phyloP scores from a whole-genome alignment of 1,140 invertebrate genomes.

The Macrobrachium rosenbergii region DNA sequence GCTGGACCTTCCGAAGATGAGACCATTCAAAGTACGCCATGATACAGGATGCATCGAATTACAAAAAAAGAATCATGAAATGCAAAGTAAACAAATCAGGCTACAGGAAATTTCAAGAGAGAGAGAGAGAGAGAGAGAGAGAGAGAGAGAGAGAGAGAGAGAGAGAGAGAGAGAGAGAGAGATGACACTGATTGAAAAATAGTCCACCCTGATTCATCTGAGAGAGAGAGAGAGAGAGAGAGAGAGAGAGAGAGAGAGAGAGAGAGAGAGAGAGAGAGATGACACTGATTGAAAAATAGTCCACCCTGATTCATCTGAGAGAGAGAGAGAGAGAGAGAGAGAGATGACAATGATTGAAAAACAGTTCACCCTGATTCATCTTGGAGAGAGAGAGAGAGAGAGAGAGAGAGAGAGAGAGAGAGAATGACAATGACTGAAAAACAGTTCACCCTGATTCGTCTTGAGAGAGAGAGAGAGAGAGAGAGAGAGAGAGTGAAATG shows the following conservation, averaged over 20 bases:
- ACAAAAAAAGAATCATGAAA: too few relatives aligned
- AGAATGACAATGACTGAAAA: neutral
- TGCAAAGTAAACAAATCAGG: neutral
- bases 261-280: conserved; percentile 1
- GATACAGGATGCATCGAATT: too few relatives aligned
- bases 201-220: too few relatives aligned
- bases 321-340: conserved; percentile 27
- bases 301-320: neutral
- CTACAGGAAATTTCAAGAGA: neutral
- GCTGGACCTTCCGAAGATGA: too few relatives aligned
- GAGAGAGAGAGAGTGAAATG: conserved; percentile 21
- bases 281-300: neutral
- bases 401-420: conserved; percentile 22
- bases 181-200: neutral
- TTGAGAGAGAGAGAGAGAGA: conserved; percentile 23
- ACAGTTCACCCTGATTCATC: neutral
- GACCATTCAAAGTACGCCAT: too few relatives aligned
- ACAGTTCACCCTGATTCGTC: neutral
- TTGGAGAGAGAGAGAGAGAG: neutral
- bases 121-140: conserved; percentile 32
- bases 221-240: conserved; percentile 7
- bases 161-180: neutral
- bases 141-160: conserved; percentile 31
- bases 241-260: neutral
- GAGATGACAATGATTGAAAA: neutral